Base-by-base conservation (phyloP, 2,797 vertebrate genomes). In the Macropodus opercularis region DNA sequence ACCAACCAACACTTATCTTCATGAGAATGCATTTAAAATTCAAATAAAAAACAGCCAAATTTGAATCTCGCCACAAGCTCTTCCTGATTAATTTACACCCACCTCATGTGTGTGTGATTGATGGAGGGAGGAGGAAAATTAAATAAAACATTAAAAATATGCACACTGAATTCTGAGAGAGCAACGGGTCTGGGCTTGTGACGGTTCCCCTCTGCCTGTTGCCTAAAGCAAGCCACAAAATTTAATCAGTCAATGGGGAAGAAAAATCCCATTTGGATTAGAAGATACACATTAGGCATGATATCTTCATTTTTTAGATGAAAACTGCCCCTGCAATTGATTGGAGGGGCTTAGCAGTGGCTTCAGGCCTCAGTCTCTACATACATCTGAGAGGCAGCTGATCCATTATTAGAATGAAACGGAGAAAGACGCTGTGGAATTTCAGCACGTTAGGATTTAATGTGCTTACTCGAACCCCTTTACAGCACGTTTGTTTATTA, bases 151-250 rank as follows among this genome's bases (percentile, higher is more conserved):
- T 53, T 22, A 32, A 23, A 77, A 59, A 64, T 50, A 47, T 56
- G 51, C 59, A 63, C 5, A 40, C 9, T 24, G 44, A 72, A 43
- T 40, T 42, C 3, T 27, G 23, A 65, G 51, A 47, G 17, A 57
- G 56, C 34, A 43, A 36, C 1, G n/a, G 11, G 22, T 76, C 78
- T 73, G 43, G 59, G 58, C 64, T 67, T 12, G 19, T 42, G 62
- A 64, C 58, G 52, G 49, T 50, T 75, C 75, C 73, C 11, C 52
- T 51, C 35, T 50, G 52, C 50, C 68, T 62, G 50, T 75, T 42
- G 74, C 82, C 85, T 75, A 32, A 65, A 78, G 82, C 74, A 48
- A 75, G 53, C 53, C 22, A 22, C 48, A 57, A 69, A 79, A 70
- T 69, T 12, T 19, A 76, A 86, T 87, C 75, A 84, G 72, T 72